Conservation (phyloP, 2,888 invertebrate species). For the Andrena chrysosceles region DNA sequence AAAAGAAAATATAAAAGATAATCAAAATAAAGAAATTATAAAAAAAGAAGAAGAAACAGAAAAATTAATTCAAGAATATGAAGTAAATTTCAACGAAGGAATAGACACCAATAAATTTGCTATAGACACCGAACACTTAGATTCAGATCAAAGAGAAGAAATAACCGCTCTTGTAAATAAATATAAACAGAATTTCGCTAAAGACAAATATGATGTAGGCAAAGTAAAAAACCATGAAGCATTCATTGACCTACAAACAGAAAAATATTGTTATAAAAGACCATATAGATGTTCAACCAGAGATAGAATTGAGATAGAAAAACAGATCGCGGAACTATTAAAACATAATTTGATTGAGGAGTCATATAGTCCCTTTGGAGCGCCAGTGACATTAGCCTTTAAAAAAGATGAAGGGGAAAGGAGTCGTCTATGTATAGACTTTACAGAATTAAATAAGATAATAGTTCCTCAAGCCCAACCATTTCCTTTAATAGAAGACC, state of each 20-base stretch:
- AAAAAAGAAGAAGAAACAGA: too few relatives aligned
- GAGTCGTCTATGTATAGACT: constrained; percentile 10
- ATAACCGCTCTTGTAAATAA: not conserved
- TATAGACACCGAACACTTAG: not conserved
- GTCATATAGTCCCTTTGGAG: constrained; percentile 37
- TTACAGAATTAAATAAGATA: constrained; percentile 3
- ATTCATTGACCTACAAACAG: constrained; percentile 12
- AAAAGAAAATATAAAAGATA: too few relatives aligned
- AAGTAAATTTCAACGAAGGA: constrained; percentile 10
- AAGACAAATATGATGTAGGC: constrained; percentile 11
- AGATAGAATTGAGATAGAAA: constrained; percentile 54
- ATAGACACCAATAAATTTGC: not conserved
- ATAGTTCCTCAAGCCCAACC: not conserved
- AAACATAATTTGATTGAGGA: constrained; percentile 19
- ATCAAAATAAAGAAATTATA: too few relatives aligned
- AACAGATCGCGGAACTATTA: constrained; percentile 24
- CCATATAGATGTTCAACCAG: constrained; percentile 20
- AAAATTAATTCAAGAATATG: not conserved
- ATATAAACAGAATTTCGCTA: constrained; percentile 12
- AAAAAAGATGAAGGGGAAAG: constrained; percentile 5
- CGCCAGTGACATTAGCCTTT: constrained; percentile 23
- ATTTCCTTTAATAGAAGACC: too few relatives aligned
- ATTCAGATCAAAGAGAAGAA: constrained; percentile 3
- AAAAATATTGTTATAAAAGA: constrained; percentile 44
- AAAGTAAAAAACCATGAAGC: not conserved